Evolutionary conservation across 2,888 invertebrate genomes (phyloP), one percentile per base, ranked within the genome.

Genomic region (Coelinius sp.): DNA sequence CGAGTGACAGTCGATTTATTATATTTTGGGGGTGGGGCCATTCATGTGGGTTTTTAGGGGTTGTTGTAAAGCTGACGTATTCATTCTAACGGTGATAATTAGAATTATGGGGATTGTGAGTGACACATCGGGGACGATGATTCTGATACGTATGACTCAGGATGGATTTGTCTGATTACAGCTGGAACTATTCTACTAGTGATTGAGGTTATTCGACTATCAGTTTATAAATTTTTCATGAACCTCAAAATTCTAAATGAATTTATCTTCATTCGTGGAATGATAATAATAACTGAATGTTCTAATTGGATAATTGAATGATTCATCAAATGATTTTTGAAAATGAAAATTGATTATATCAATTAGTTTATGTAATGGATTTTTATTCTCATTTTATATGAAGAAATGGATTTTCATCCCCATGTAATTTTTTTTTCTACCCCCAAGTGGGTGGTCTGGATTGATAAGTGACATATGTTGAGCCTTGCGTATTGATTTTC

Each of bases 1-100:
- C 35, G 59, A 35, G 20, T 59, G 59, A 27, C 59, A 35, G 35
- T 31, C 59, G 31, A 35, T 59, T 59, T 59, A 59, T 59, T 59
- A 59, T 14, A 59, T 59, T 31, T 35, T 7, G 31, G 56, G 56
- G 56, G 20, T 27, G 27, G 53, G 59, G 59, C 31, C 0, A 14
- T 17, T 10, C 22, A 35, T 59, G 31, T 59, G 35, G 59, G 35
- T 17, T 35, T 59, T 59, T 59, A 14, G 59, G 17, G 27, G 56
- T 17, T 56, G 56, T 27, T 27, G 14, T 56, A 17, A 56, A n/a
- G 20, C 35, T 59, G 59, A 59, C 12, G 14, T 59, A 12, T 17
- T 20, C 59, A 35, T 14, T 31, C 8, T 59, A 17, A 59, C 14
- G 31, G 8, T 20, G 31, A 59, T 59, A 59, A 59, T 59, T 17